These are phyloP conservation scores for Diplolepis rosae DNA, from an alignment of 2,888 invertebrate species.

Conservation along the genomic window DNA sequence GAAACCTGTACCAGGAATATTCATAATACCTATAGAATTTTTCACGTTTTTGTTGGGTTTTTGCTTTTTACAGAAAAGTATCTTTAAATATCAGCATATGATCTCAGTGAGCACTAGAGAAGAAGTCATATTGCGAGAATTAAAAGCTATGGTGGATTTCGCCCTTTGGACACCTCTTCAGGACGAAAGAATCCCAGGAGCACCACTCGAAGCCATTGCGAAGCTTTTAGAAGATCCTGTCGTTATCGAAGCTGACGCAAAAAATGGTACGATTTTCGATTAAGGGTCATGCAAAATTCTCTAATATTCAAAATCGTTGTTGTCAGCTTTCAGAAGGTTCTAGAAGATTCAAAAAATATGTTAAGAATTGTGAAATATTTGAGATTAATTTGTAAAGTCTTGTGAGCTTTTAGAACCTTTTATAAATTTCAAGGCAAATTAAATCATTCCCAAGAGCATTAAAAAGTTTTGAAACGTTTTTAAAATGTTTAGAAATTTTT, in stretches of 20 bases:
- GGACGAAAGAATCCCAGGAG: constrained; percentile 83
- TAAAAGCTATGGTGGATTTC: constrained; percentile 87
- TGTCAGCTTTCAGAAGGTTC: no score
- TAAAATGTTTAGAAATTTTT: no score
- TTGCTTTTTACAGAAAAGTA: constrained; percentile 80
- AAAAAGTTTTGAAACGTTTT: no score
- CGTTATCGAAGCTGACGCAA: background rate
- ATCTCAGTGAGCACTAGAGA: constrained; percentile 80
- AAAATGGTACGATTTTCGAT: constrained; percentile 3
- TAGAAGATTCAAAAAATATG: no score
- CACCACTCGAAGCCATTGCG: constrained; percentile 83
- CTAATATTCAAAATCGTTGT: no score
- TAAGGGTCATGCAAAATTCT: no score
- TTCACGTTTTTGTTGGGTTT: constrained; percentile 28
- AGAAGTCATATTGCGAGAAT: constrained; percentile 84
- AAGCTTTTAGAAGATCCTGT: constrained; percentile 78
- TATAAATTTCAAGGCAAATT: no score
- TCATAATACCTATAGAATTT: background rate
- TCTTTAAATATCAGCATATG: constrained; percentile 83
- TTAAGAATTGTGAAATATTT: no score
- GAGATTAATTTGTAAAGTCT: no score
- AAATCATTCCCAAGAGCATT: no score
- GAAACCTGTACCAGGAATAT: no score
- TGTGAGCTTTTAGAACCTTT: no score
- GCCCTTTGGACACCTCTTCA: constrained; percentile 81